Evolutionary conservation across 1,140 invertebrate species (phyloP), one percentile per base, ranked within the genome.

Genomic region (Ganaspis sp.): DNA sequence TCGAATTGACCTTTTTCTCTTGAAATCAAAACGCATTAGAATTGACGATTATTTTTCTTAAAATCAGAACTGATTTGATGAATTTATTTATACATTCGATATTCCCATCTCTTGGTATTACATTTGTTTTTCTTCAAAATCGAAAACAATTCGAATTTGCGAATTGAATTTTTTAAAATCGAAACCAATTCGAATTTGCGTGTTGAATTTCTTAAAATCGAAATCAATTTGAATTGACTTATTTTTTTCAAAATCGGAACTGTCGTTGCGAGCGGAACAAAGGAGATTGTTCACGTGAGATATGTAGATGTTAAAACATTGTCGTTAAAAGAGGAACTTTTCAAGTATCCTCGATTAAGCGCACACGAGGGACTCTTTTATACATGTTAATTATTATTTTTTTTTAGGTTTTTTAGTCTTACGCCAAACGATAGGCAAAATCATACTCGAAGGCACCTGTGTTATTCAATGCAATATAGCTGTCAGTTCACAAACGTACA

Each of bases 361-460:
- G 23, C 26, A 64, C 58, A 64, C 58, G 58, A n/a, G 58, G 26
- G 21, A 64, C 58, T 64, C 26, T 64, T 64, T 15, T 26, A 29
- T 17, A 45, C 12, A 45, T 45, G 42, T 45, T 45, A 45, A 45
- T 45, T n/a, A 45, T 45, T 11, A 29, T 64, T 64, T 29, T 64
- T 8, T 26, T 64, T 29, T 29, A 64, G 58, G 15, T 29, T 64
- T n/a, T 34, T 64, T 64, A 64, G 58, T 64, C 58, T 64, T 64
- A 64, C 26, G 58, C 21, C 58, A 64, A 64, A 34, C 58, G n/a
- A 64, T 64, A 81, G 75, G 80, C 82, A 81, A 80, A 77, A 84
- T 84, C 72, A 83, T 80, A 83, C 79, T 84, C 84, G 81, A 86
- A 85, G 85, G 85, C 85, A 86, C 84, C 84, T 86, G 83, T 83